phyloP scores from a whole-genome alignment of 2,888 invertebrate genomes.

The Suillia variegata region DNA sequence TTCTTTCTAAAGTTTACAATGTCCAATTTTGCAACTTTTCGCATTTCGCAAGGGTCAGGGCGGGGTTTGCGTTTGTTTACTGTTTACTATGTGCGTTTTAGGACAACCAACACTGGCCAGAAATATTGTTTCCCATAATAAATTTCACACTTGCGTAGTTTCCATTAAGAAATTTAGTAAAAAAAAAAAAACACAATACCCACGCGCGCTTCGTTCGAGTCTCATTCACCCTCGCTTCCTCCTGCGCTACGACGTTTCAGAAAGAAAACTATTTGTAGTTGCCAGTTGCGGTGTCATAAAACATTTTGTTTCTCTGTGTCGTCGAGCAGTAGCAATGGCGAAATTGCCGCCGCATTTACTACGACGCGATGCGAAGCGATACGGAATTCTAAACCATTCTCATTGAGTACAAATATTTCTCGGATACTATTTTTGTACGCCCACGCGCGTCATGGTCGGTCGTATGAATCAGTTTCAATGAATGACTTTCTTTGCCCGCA shows the following conservation, averaged over 20 bases:
- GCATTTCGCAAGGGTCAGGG: too few relatives aligned
- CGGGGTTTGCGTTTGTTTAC: too few relatives aligned
- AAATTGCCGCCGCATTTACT: neutral
- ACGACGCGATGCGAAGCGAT: too few relatives aligned
- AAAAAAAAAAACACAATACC: neutral
- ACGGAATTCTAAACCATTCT: too few relatives aligned
- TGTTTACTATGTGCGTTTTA: too few relatives aligned
- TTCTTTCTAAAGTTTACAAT: too few relatives aligned
- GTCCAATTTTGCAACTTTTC: too few relatives aligned
- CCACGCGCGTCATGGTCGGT: neutral
- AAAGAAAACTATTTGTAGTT: neutral
- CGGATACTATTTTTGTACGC: neutral
- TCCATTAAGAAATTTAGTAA: constrained; percentile 52
- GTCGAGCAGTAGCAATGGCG: too few relatives aligned
- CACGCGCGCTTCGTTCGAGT: too few relatives aligned
- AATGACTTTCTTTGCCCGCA: too few relatives aligned
- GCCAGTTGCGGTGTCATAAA: neutral
- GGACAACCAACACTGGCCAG: too few relatives aligned
- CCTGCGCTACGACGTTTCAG: neutral
- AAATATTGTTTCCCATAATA: constrained; percentile 37
- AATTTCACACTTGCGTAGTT: constrained; percentile 53
- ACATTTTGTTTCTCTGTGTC: neutral
- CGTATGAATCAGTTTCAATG: constrained; percentile 14
- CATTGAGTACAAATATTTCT: neutral
- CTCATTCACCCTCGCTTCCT: neutral